Evolutionary conservation across 2,797 vertebrate species (phyloP).

Genomic region (Poeciliopsis presidionis): DNA sequence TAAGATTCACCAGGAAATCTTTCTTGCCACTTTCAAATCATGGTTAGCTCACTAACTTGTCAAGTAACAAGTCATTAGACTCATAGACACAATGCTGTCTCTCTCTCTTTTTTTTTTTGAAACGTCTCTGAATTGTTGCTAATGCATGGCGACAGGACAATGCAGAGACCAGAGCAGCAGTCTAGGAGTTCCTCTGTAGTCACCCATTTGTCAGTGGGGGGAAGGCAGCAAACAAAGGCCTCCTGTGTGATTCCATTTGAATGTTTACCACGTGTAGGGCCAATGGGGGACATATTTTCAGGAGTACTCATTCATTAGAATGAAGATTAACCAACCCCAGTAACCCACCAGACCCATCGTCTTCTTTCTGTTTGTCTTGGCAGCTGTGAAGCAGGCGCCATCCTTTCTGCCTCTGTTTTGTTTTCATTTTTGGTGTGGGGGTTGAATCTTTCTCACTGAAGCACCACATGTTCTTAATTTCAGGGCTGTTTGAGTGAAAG

Average conservation of each 20-base stretch:
- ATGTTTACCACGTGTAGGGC: constrained; percentile 72
- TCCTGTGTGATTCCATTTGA: constrained; percentile 62
- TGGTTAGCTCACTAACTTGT: constrained; percentile 17
- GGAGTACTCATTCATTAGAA: constrained; percentile 77
- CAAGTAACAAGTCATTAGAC: constrained; percentile 34
- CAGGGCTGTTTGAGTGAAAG: constrained; percentile 76
- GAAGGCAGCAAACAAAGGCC: constrained; percentile 57
- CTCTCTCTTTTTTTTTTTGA: constrained; percentile 2
- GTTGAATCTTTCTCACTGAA: constrained; percentile 35
- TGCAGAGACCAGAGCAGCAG: constrained; percentile 34
- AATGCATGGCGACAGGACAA: constrained; percentile 54
- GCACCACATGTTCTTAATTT: constrained; percentile 78
- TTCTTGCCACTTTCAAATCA: constrained; percentile 9
- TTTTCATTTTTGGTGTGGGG: constrained; percentile 57
- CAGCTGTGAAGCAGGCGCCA: constrained; percentile 83
- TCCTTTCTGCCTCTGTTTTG: constrained; percentile 52
- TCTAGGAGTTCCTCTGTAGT: constrained; percentile 25
- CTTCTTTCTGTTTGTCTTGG: constrained; percentile 79
- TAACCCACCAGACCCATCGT: constrained; percentile 43
- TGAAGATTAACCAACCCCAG: constrained; percentile 76
- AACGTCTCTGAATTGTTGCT: constrained; percentile 11
- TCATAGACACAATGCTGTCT: constrained; percentile 5
- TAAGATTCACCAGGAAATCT: constrained; percentile 25
- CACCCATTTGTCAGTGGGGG: constrained; percentile 5
- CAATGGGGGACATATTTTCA: constrained; percentile 79